Evolutionary conservation across 2,797 vertebrate species (phyloP).

Genomic region (Siniperca undulata): DNA sequence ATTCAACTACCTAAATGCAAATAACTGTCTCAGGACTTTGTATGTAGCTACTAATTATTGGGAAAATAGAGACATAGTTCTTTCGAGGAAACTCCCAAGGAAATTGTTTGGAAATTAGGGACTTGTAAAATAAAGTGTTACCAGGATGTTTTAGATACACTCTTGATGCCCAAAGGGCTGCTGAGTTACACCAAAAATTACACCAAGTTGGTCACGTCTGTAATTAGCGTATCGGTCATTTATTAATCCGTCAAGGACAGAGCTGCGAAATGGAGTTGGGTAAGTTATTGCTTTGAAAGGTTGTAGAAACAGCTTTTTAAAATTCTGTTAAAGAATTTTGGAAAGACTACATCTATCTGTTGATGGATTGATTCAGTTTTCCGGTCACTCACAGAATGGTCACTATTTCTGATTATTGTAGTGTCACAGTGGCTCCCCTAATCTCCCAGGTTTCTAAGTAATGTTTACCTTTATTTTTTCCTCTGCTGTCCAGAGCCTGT

Average conservation of each 20-base stretch:
- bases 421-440: neutral
- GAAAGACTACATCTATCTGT: neutral
- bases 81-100: slow-evolving; percentile 1
- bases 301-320: neutral
- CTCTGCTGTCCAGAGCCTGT: slow-evolving; percentile 90
- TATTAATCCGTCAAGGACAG: neutral
- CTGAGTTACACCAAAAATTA: neutral
- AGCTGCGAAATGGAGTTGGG: neutral
- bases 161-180: neutral
- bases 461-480: slow-evolving; percentile 23
- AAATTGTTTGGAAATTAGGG: neutral
- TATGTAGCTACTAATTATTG: neutral
- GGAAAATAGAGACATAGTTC: neutral
- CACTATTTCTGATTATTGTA: neutral
- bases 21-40: neutral
- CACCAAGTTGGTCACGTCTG: neutral
- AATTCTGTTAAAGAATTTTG: too few relatives aligned
- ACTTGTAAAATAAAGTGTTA: neutral
- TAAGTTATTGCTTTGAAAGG: neutral
- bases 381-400: neutral
- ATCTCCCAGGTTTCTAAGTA: neutral
- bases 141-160: neutral
- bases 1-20: slow-evolving; percentile 1
- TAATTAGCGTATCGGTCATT: neutral
- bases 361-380: neutral